Base-by-base conservation (phyloP, 2,888 invertebrate species). In the Slavum lentiscoides region DNA sequence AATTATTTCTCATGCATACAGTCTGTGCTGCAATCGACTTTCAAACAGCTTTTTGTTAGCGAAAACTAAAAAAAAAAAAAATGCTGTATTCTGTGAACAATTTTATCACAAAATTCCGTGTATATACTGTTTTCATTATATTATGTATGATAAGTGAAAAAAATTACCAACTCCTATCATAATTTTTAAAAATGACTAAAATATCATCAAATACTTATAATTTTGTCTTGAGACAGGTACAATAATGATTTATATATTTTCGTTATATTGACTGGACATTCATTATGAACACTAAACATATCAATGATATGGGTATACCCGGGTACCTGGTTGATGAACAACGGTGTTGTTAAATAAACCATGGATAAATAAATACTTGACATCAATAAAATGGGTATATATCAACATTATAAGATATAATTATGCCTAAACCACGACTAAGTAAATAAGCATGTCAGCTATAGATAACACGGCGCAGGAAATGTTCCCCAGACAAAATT, bases 371-470 rank as follows among this genome's bases (percentile, higher is more conserved):
- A 39, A 37, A 39, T 15, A 66, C 37, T 66, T 39, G 39, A 39
- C 39, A 66, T 66, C 39, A 66, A 66, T 66, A 66, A 19, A 66
- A 66, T 66, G 39, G 7, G n/a, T 39, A 66, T 66, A 39, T 66
- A 66, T n/a, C n/a, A n/a, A n/a, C n/a, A 66, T 66, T 39, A 17
- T 53, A 66, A 4, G 39, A 39, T 66, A 19, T 37, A 19, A 37
- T 37, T 39, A 39, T 39, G 37, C n/a, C n/a, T n/a, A n/a, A n/a
- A n/a, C n/a, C n/a, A n/a, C n/a, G n/a, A n/a, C n/a, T n/a, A n/a
- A n/a, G n/a, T n/a, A n/a, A n/a, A n/a, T n/a, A n/a, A n/a, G n/a
- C n/a, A n/a, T n/a, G n/a, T n/a, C n/a, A n/a, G n/a, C n/a, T n/a
- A n/a, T n/a, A n/a, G n/a, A n/a, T n/a, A n/a, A n/a, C n/a, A n/a